Evolutionary conservation across 2,888 invertebrate species (phyloP).

Genomic region (Coenonympha arcania): DNA sequence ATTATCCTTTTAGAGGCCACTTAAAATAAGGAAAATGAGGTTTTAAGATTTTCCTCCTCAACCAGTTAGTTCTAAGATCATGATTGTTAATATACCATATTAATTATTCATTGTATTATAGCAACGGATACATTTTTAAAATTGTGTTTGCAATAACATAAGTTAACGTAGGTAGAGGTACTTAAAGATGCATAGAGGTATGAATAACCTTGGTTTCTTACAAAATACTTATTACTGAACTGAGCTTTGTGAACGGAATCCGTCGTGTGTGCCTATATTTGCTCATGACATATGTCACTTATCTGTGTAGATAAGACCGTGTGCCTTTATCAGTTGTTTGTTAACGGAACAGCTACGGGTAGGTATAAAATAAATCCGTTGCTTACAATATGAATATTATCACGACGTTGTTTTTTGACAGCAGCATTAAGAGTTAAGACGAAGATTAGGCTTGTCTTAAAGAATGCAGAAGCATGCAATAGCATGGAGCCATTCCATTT

Average conservation of each 20-base stretch:
- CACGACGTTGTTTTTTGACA: not conserved
- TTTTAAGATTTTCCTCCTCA: constrained; percentile 1
- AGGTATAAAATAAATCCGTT: not conserved
- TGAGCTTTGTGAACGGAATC: constrained; percentile 1
- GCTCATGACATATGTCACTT: constrained; percentile 19
- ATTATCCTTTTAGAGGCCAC: not conserved
- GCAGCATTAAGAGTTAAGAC: too few relatives aligned
- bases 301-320: constrained; percentile 19
- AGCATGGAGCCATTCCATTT: too few relatives aligned
- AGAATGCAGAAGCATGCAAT: too few relatives aligned
- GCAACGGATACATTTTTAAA: too few relatives aligned
- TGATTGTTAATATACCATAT: not conserved
- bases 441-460: too few relatives aligned
- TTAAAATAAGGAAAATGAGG: constrained; percentile 1
- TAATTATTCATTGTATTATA: too few relatives aligned
- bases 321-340: constrained; percentile 24
- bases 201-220: not conserved
- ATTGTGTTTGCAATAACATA: too few relatives aligned
- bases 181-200: too few relatives aligned
- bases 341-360: constrained; percentile 18
- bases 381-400: not conserved
- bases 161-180: too few relatives aligned
- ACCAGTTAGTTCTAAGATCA: not conserved
- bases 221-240: too few relatives aligned
- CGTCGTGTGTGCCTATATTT: constrained; percentile 6